Percentiles rank a stretch among this genome's conserved stretches.
Conservation (phyloP, 2,888 invertebrate genomes). For the Euspilapteryx auroguttella region DNA sequence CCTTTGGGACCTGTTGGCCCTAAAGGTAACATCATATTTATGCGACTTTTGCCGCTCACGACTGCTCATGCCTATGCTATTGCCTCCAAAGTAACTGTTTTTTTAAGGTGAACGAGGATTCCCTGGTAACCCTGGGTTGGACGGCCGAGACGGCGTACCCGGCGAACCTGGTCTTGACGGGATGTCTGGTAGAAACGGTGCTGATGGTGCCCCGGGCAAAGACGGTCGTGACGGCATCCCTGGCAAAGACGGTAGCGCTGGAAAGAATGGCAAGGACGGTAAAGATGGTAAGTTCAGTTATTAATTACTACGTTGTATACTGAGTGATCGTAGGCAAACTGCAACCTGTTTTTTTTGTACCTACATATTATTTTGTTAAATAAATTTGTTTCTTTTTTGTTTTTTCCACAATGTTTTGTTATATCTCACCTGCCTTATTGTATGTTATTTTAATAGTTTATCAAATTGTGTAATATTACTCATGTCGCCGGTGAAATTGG, state of each 20-base stretch:
- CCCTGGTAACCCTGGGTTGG: constrained; percentile 72
- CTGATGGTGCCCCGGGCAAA: constrained; percentile 76
- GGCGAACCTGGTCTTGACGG: constrained; percentile 91
- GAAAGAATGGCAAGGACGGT: constrained; percentile 58
- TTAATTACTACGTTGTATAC: constrained; percentile 1
- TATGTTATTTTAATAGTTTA: too few species aligned
- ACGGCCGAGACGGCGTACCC: constrained; percentile 87
- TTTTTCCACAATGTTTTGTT: too few species aligned
- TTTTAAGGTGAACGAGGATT: constrained; percentile 67
- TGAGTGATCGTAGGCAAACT: too few species aligned
- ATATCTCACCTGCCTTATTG: too few species aligned
- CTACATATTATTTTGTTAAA: too few species aligned
- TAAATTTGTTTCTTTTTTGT: too few species aligned
- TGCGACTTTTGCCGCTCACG: too few species aligned
- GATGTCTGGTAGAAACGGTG: constrained; percentile 81
- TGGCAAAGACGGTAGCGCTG: constrained; percentile 70
- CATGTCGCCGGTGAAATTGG: too few species aligned
- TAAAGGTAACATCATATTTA: constrained; percentile 32
- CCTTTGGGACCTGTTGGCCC: constrained; percentile 65
- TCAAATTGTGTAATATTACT: too few species aligned
- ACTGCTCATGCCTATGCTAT: too few species aligned
- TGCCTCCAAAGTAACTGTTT: too few species aligned
- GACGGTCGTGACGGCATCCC: constrained; percentile 73
- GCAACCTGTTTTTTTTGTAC: too few species aligned
- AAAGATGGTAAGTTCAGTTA: constrained; percentile 34